A percentile compares a stretch with the other conserved stretches of the same genome.
phyloP scores from a whole-genome alignment of 2,888 invertebrate genomes.

The Orchestes rusci region DNA sequence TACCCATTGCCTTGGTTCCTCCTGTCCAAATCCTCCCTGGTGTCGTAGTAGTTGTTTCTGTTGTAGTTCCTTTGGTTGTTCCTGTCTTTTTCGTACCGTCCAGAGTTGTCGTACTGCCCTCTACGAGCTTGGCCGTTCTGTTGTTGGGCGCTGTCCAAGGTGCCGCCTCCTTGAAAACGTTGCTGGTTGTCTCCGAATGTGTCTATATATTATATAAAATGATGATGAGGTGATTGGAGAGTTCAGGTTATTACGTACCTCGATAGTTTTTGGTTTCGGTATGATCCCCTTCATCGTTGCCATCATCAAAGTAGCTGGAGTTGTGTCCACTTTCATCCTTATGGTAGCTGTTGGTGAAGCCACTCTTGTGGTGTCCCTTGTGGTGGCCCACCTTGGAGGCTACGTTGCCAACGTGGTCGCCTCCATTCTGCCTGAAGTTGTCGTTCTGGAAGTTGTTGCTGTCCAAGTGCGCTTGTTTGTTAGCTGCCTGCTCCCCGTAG shows the following conservation, averaged over 20 bases:
- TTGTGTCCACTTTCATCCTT: constrained; percentile 65
- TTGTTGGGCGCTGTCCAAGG: constrained; percentile 32
- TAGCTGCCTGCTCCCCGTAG: constrained; percentile 33
- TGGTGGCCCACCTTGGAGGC: constrained; percentile 47
- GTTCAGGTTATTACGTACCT: constrained; percentile 23
- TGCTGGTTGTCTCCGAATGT: constrained; percentile 33
- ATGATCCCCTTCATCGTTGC: constrained; percentile 44
- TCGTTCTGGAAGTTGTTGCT: constrained; percentile 35
- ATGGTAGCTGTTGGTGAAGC: constrained; percentile 62
- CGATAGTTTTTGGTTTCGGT: constrained; percentile 36
- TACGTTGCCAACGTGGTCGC: constrained; percentile 32
- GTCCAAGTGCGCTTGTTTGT: constrained; percentile 36
- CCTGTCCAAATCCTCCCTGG: constrained; percentile 28
- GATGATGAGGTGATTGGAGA: not conserved
- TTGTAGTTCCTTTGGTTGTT: constrained; percentile 36
- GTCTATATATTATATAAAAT: constrained; percentile 3
- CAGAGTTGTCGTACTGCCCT: constrained; percentile 37
- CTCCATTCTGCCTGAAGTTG: constrained; percentile 36
- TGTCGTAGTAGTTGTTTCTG: constrained; percentile 36
- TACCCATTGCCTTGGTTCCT: constrained; percentile 19
- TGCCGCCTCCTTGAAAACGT: constrained; percentile 32
- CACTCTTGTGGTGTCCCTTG: constrained; percentile 62
- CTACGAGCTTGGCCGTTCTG: constrained; percentile 34
- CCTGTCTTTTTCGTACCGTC: constrained; percentile 34
- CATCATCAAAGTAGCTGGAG: constrained; percentile 62